phyloP scores from a whole-genome alignment of 2,113 vertebrate species.

The Macroglossus sobrinus region DNA sequence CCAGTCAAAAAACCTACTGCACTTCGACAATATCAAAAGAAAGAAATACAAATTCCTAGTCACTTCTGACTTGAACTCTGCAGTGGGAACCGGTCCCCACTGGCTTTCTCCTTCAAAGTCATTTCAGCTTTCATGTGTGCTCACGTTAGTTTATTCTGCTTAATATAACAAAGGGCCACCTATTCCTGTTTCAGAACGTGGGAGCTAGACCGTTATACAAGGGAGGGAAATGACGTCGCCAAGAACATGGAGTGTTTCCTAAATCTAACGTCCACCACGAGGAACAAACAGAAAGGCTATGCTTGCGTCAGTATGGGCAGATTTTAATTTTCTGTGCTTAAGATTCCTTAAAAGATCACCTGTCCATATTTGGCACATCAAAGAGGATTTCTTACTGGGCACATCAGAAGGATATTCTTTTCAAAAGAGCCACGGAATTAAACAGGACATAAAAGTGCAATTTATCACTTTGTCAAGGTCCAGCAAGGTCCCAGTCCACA shows the following conservation, averaged over 20 bases:
- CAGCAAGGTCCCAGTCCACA: not conserved
- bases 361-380: conserved; percentile 17
- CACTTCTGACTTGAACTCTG: not conserved
- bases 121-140: not conserved
- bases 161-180: not conserved
- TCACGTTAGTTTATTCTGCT: not conserved
- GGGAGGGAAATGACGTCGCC: not conserved
- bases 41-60: not conserved
- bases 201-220: not conserved
- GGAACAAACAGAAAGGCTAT: not conserved
- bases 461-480: conserved; percentile 37
- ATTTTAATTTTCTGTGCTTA: not conserved
- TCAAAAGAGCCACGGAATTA: conserved; percentile 22
- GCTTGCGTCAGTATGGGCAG: not conserved
- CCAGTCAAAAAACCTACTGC: not conserved
- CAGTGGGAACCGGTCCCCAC: not conserved
- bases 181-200: not conserved
- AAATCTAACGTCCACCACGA: not conserved
- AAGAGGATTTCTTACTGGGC: conserved; percentile 29
- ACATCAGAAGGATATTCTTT: not conserved
- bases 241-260: not conserved
- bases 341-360: conserved; percentile 33
- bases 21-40: not conserved
- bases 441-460: not conserved
- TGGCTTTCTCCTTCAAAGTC: not conserved